Conservation (phyloP, 2,113 vertebrate genomes). For the Leucopternis melanops region DNA sequence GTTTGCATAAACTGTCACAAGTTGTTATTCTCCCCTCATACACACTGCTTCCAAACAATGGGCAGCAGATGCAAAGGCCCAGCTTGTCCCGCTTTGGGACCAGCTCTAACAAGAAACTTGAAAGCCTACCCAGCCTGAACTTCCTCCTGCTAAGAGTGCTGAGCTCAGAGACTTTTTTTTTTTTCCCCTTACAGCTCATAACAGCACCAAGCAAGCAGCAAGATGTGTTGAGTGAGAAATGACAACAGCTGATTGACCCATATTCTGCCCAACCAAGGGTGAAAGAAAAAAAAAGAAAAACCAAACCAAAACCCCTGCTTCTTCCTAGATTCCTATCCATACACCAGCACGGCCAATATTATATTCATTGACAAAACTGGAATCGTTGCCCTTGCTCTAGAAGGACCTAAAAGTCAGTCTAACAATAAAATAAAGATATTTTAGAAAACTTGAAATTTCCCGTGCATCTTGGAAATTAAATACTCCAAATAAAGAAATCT, state of each 20-base stretch:
- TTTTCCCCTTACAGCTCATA: neutral
- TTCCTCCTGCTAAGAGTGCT: neutral
- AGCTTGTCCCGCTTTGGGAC: neutral
- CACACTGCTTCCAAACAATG: neutral
- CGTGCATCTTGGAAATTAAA: neutral
- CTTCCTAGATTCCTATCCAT: neutral
- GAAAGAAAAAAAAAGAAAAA: neutral
- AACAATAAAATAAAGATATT: neutral
- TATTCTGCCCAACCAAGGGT: neutral
- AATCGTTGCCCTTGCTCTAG: neutral
- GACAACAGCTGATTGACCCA: neutral
- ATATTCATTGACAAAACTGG: neutral
- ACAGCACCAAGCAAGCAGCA: neutral
- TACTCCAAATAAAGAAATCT: neutral
- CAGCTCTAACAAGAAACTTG: neutral
- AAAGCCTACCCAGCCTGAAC: neutral
- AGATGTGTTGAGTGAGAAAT: neutral
- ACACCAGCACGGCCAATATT: neutral
- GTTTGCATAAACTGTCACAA: neutral
- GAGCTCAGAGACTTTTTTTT: neutral
- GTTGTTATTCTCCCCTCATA: neutral
- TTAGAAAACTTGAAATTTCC: neutral
- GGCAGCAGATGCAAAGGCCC: neutral
- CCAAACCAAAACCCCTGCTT: neutral
- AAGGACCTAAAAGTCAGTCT: neutral